These are phyloP conservation scores for Volucella inanis DNA, from an alignment of 2,888 invertebrate species.

Conservation along the genomic window DNA sequence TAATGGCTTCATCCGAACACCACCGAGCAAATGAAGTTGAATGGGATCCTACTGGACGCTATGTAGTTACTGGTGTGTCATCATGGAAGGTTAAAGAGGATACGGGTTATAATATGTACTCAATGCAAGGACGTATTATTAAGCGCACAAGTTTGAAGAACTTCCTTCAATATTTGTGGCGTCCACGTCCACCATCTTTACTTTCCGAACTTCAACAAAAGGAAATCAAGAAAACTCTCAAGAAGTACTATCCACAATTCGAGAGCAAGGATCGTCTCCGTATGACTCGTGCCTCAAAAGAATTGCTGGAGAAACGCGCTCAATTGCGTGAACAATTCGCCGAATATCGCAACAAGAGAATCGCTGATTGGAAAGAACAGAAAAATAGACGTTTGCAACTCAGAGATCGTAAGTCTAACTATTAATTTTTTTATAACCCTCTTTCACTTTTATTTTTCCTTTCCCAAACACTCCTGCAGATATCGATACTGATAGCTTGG, in stretches of 20 bases:
- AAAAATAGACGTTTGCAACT: slow-evolving; percentile 92
- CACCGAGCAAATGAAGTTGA: slow-evolving; percentile 97
- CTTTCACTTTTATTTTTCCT: slow-evolving; percentile 69
- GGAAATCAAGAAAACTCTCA: slow-evolving; percentile 98
- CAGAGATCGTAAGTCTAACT: slow-evolving; percentile 90
- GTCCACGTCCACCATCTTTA: slow-evolving; percentile 95
- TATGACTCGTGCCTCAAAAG: slow-evolving; percentile 96
- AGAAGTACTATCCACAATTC: slow-evolving; percentile 97
- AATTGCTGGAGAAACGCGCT: slow-evolving; percentile 95
- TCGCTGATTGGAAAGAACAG: slow-evolving; percentile 89
- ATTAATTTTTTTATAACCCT: neutral
- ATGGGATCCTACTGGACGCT: slow-evolving; percentile 99
- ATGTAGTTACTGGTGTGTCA: slow-evolving; percentile 97
- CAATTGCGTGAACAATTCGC: slow-evolving; percentile 93
- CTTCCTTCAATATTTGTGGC: slow-evolving; percentile 97
- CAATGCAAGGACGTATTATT: slow-evolving; percentile 93
- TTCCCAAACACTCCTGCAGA: slow-evolving; percentile 85
- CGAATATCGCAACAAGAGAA: slow-evolving; percentile 90
- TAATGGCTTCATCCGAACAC: slow-evolving; percentile 97
- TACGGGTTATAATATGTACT: slow-evolving; percentile 97
- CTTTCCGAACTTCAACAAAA: slow-evolving; percentile 93
- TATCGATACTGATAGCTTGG: slow-evolving; percentile 96
- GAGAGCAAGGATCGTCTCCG: slow-evolving; percentile 98
- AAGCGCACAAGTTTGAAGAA: slow-evolving; percentile 93
- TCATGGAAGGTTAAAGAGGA: slow-evolving; percentile 98